Evolutionary conservation across 92 coral and sea anemone species (phyloP).

Genomic region (Heteractis magnifica): DNA sequence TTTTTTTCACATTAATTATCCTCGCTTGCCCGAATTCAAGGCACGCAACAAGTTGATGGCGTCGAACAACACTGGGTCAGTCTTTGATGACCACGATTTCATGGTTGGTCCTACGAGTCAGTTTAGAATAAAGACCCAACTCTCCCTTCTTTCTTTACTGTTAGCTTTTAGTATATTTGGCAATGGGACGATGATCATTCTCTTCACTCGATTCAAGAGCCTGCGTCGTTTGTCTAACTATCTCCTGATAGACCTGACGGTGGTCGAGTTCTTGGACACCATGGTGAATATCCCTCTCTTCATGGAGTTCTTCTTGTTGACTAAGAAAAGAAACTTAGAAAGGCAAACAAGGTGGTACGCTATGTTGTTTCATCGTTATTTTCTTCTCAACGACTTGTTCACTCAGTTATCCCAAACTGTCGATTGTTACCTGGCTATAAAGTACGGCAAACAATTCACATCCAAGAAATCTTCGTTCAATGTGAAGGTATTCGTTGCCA

Average conservation of each 20-base stretch:
- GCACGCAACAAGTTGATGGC: not conserved
- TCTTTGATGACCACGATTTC: conserved; percentile 5
- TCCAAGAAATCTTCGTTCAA: conserved; percentile 8
- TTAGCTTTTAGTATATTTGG: conserved; percentile 12
- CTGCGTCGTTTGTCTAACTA: conserved; percentile 12
- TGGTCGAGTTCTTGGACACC: conserved; percentile 32
- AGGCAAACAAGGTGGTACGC: conserved; percentile 35
- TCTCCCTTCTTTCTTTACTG: conserved; percentile 6
- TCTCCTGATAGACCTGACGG: conserved; percentile 30
- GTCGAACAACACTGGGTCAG: not conserved
- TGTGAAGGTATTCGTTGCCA: not conserved
- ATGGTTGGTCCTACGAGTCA: conserved; percentile 27
- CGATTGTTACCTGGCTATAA: conserved; percentile 27
- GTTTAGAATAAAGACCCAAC: conserved; percentile 20
- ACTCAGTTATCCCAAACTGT: conserved; percentile 13
- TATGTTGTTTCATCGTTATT: conserved; percentile 37
- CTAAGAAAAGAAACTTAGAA: conserved; percentile 25
- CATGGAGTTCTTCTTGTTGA: conserved; percentile 34
- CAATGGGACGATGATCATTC: conserved; percentile 27
- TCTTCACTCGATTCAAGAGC: conserved; percentile 33
- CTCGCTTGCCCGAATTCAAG: not conserved
- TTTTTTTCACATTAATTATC: not conserved
- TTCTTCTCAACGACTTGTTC: conserved; percentile 30
- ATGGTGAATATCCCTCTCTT: conserved; percentile 30
- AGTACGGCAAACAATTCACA: conserved; percentile 7